A percentile compares a stretch with the other conserved stretches of the same genome.
Conservation (phyloP, 2,797 vertebrate species). For the Scyliorhinus canicula region DNA sequence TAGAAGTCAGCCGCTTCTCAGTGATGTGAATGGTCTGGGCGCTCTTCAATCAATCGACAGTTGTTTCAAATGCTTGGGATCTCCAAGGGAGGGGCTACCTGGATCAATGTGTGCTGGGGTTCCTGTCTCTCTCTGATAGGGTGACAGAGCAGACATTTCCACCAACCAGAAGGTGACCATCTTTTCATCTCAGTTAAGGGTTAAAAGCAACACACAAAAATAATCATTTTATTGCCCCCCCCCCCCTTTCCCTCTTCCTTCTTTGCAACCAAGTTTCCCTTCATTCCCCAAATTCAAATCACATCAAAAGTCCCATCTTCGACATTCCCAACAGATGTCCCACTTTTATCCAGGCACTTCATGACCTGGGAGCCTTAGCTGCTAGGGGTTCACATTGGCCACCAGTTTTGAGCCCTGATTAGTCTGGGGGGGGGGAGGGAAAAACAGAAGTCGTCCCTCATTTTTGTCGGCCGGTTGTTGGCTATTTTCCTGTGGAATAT, state of each 20-base stretch:
- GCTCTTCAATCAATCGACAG: conserved; percentile 62
- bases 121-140: neutral
- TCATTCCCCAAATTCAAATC: neutral
- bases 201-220: neutral
- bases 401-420: neutral
- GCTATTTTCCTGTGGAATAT: neutral
- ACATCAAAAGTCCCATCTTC: neutral
- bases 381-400: neutral
- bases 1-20: conserved; percentile 55
- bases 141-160: neutral
- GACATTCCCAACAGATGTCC: neutral
- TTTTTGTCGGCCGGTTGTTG: neutral
- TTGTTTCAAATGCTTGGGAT: conserved; percentile 67
- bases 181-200: neutral
- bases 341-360: neutral
- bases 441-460: neutral
- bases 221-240: neutral
- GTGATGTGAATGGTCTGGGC: conserved; percentile 59
- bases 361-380: neutral
- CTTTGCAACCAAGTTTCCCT: neutral
- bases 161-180: too few species aligned
- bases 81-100: conserved; percentile 64
- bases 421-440: too few species aligned
- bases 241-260: too few species aligned
- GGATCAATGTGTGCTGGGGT: neutral